phyloP scores from a whole-genome alignment of 2,113 vertebrate species.

The Cepphus grylle region DNA sequence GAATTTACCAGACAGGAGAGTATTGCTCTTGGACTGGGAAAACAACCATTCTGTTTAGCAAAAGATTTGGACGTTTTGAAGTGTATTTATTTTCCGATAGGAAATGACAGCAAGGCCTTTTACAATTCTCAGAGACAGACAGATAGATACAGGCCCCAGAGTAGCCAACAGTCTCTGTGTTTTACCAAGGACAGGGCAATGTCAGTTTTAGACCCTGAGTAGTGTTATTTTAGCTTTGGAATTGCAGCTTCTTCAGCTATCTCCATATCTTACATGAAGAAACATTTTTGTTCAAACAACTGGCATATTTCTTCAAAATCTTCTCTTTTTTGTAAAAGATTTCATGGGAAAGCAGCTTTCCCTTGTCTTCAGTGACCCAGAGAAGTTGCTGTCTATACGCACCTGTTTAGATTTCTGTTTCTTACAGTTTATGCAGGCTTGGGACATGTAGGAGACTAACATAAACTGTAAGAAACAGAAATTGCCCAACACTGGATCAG shows the following conservation, averaged over 20 bases:
- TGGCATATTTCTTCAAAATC: background rate
- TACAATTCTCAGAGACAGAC: background rate
- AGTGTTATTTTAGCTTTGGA: background rate
- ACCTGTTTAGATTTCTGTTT: background rate
- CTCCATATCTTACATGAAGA: background rate
- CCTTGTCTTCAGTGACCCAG: background rate
- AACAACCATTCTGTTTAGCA: constrained; percentile 13
- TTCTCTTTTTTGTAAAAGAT: background rate
- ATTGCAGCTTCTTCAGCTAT: background rate
- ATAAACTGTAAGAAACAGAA: constrained; percentile 23
- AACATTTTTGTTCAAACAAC: background rate
- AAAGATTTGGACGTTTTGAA: constrained; percentile 13
- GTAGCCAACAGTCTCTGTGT: background rate
- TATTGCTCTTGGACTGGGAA: constrained; percentile 56
- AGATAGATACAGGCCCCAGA: background rate
- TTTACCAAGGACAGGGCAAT: background rate
- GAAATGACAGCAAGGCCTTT: constrained; percentile 15
- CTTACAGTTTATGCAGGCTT: background rate
- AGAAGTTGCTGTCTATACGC: constrained; percentile 11
- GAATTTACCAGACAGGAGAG: background rate
- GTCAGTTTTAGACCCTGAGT: background rate
- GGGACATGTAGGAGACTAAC: constrained; percentile 6
- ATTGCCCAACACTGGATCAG: background rate
- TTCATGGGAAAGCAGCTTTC: background rate
- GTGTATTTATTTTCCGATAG: constrained; percentile 35